A percentile compares a stretch with the other conserved stretches of the same genome.
These are phyloP conservation scores for Onychorhynchus coronatus DNA, from an alignment of 2,113 vertebrate genomes.

Conservation along the genomic window DNA sequence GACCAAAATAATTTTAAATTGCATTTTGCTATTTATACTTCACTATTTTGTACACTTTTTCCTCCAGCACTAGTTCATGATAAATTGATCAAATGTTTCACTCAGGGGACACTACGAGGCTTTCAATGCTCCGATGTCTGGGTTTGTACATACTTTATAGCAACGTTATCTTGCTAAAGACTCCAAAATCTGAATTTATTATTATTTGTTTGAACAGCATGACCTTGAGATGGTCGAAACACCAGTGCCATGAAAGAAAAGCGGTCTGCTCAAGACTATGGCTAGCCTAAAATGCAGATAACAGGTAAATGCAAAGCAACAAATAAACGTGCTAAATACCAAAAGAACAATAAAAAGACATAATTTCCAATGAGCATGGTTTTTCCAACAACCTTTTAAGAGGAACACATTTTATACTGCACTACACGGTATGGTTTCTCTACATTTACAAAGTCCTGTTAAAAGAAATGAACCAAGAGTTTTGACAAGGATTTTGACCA, in stretches of 20 bases:
- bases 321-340: background rate
- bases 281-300: background rate
- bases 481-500: background rate
- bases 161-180: background rate
- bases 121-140: background rate
- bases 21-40: constrained; percentile 27
- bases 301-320: background rate
- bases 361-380: background rate
- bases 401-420: background rate
- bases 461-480: background rate
- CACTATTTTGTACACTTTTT: background rate
- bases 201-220: background rate
- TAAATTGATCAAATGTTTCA: background rate
- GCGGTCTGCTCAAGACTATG: background rate
- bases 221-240: background rate
- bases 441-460: background rate
- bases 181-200: background rate
- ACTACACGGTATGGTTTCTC: background rate
- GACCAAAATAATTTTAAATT: constrained; percentile 16
- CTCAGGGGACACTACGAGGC: background rate
- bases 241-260: background rate
- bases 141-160: background rate
- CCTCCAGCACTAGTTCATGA: background rate
- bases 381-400: background rate
- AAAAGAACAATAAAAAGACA: background rate